These are phyloP conservation scores for Apodemia mormo DNA, from an alignment of 2,888 invertebrate species.

Conservation along the genomic window DNA sequence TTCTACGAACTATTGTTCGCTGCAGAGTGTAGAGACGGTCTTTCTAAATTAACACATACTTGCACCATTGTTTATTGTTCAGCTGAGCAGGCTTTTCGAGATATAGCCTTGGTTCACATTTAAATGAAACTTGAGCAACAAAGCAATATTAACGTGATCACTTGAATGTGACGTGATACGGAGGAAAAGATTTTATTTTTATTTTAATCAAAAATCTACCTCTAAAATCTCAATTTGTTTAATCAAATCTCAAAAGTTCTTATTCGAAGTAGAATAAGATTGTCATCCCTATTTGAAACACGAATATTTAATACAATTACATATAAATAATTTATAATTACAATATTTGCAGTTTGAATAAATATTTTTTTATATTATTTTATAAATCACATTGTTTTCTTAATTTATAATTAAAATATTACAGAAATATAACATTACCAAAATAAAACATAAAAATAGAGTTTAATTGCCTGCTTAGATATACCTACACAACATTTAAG, in stretches of 20 bases:
- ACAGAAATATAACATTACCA: too few species aligned
- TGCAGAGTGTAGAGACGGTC: conserved; percentile 11
- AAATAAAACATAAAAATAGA: too few species aligned
- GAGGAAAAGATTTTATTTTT: not conserved
- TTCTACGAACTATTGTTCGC: conserved; percentile 13
- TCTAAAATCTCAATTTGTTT: not conserved
- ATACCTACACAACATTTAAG: too few species aligned
- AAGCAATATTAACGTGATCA: conserved; percentile 3
- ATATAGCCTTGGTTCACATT: conserved; percentile 11
- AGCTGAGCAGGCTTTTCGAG: conserved; percentile 4
- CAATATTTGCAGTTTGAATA: too few species aligned
- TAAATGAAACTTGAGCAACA: conserved; percentile 12
- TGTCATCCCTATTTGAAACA: too few species aligned
- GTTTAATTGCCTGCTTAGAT: too few species aligned
- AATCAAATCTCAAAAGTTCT: not conserved
- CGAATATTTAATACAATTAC: too few species aligned
- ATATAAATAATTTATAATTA: too few species aligned
- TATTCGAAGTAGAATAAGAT: too few species aligned
- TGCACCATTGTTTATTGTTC: conserved; percentile 16
- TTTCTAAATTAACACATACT: conserved; percentile 15
- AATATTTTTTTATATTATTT: too few species aligned
- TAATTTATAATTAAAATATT: too few species aligned
- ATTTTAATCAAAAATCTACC: not conserved
- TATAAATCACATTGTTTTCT: too few species aligned
- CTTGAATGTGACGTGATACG: not conserved